These are phyloP conservation scores for Steinernema hermaphroditum DNA, from an alignment of 2,888 invertebrate genomes.

Conservation along the genomic window DNA sequence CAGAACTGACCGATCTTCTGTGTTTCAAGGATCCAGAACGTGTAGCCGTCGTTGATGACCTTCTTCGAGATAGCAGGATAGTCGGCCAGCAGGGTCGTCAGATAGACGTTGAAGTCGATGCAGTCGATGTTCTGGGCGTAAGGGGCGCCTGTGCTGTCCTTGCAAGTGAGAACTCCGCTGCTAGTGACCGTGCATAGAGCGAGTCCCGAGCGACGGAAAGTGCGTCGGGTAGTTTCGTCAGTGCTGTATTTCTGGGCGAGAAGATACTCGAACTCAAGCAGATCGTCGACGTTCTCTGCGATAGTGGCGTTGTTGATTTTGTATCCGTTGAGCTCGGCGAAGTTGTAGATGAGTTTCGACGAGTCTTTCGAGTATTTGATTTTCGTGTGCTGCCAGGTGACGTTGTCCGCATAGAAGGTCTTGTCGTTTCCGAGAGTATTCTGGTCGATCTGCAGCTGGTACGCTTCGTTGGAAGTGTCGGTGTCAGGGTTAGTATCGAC, in stretches of 20 bases:
- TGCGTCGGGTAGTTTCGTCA: slow-evolving; percentile 29
- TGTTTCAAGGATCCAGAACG: background rate
- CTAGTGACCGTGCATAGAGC: background rate
- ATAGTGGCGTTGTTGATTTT: background rate
- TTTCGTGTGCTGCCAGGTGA: background rate
- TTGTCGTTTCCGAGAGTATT: background rate
- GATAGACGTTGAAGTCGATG: slow-evolving; percentile 12
- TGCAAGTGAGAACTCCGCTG: background rate
- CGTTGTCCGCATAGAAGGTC: background rate
- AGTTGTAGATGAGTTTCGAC: background rate
- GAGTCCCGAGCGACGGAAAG: background rate
- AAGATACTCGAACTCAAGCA: slow-evolving; percentile 19
- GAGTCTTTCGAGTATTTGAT: slow-evolving; percentile 1
- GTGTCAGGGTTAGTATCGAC: slow-evolving; percentile 10
- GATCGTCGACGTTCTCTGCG: background rate
- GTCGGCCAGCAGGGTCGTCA: background rate
- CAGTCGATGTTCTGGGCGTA: background rate
- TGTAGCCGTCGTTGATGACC: background rate
- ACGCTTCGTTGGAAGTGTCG: background rate
- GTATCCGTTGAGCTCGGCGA: background rate
- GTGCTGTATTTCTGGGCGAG: slow-evolving; percentile 22
- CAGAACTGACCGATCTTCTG: background rate
- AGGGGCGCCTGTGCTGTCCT: background rate
- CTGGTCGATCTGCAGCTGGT: slow-evolving; percentile 18
- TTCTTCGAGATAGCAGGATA: background rate